phyloP scores from a whole-genome alignment of 2,113 vertebrate genomes.

The Semnornis frantzii region DNA sequence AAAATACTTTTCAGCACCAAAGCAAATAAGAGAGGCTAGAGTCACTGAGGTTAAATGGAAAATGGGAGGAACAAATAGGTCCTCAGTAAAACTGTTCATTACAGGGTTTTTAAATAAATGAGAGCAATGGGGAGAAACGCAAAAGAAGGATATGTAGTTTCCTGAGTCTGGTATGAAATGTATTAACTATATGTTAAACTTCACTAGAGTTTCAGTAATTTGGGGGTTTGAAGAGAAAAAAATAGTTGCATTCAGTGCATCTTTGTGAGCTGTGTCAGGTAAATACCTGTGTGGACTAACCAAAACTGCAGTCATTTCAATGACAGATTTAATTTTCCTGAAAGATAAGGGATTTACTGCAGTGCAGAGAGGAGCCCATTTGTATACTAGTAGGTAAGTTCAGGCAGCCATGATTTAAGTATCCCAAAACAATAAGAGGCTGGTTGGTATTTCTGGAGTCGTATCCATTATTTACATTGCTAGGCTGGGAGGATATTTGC shows the following conservation, averaged over 20 bases:
- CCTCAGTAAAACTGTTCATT: neutral
- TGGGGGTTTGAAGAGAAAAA: neutral
- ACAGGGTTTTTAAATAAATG: neutral
- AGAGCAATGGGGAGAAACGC: neutral
- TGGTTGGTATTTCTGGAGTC: neutral
- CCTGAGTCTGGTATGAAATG: neutral
- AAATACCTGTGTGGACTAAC: neutral
- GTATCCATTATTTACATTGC: constrained; percentile 12
- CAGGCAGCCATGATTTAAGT: neutral
- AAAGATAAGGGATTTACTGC: neutral
- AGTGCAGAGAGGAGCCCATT: neutral
- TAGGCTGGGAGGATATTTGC: neutral
- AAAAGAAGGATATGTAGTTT: neutral
- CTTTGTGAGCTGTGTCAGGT: neutral
- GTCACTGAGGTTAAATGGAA: neutral
- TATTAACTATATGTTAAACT: neutral
- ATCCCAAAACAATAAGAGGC: neutral
- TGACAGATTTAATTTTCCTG: constrained; percentile 4
- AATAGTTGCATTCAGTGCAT: neutral
- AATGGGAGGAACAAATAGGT: neutral
- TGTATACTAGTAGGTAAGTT: constrained; percentile 18
- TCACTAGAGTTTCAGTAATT: neutral
- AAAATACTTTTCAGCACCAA: neutral
- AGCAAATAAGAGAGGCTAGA: neutral
- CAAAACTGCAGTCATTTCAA: neutral